These are phyloP conservation scores for Pelobates fuscus DNA, from an alignment of 2,113 vertebrate genomes.

Conservation along the genomic window DNA sequence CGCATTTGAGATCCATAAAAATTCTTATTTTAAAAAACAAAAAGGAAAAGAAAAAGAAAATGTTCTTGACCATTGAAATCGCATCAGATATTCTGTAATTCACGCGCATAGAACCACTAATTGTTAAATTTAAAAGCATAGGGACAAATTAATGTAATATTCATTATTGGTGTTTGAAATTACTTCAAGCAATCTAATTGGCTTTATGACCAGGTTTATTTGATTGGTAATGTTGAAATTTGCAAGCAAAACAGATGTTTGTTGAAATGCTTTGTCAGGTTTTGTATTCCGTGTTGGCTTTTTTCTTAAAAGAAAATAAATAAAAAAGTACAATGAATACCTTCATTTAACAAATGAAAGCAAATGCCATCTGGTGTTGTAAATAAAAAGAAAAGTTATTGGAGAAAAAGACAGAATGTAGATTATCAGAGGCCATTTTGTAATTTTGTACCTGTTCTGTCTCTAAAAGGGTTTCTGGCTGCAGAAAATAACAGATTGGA, in stretches of 20 bases:
- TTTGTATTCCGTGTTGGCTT: constrained; percentile 19
- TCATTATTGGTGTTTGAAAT: constrained; percentile 10
- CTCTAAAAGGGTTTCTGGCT: too few species aligned
- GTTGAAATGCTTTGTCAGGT: constrained; percentile 38
- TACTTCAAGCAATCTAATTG: constrained; percentile 15
- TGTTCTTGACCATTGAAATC: not conserved
- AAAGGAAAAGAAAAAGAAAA: not conserved
- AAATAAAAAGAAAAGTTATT: not conserved
- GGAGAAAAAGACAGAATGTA: not conserved
- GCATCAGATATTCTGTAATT: not conserved
- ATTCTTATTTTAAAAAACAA: too few species aligned
- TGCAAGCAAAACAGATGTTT: constrained; percentile 39
- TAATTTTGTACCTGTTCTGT: too few species aligned
- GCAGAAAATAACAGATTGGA: too few species aligned
- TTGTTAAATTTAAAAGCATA: not conserved
- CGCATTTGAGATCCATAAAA: too few species aligned
- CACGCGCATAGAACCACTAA: not conserved
- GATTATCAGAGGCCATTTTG: not conserved
- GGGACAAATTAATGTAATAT: constrained; percentile 37
- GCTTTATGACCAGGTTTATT: constrained; percentile 34
- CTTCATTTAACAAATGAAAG: constrained; percentile 32
- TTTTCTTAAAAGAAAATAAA: not conserved
- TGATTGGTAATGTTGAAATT: constrained; percentile 20
- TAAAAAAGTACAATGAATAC: constrained; percentile 2
- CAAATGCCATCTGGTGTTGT: constrained; percentile 25